These are phyloP conservation scores for Poecilia velifera DNA, from an alignment of 2,797 vertebrate genomes.

Conservation along the genomic window DNA sequence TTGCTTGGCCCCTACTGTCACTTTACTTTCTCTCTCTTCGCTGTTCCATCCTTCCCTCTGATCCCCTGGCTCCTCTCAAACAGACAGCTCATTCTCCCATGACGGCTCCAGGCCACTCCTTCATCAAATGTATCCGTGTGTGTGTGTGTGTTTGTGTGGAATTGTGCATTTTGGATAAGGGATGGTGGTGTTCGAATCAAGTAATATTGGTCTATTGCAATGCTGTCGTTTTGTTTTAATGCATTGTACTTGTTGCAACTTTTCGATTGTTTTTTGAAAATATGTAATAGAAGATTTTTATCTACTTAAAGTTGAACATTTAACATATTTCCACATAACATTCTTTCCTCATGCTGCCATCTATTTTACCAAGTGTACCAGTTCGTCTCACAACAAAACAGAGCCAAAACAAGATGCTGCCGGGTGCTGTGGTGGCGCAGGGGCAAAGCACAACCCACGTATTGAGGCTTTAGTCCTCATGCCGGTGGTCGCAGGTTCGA, in stretches of 20 bases:
- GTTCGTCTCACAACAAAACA: too few relatives aligned
- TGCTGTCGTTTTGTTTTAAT: neutral
- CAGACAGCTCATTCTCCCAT: slow-evolving; percentile 64
- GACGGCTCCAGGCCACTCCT: slow-evolving; percentile 44
- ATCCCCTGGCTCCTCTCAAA: slow-evolving; percentile 41
- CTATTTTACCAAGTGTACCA: too few relatives aligned
- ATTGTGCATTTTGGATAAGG: neutral
- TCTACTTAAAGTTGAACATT: neutral
- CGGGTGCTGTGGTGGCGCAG: too few relatives aligned
- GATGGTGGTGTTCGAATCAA: neutral
- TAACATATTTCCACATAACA: neutral
- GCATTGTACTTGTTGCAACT: neutral
- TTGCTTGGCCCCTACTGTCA: neutral
- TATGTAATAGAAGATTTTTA: neutral
- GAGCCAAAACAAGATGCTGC: too few relatives aligned
- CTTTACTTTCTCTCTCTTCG: neutral
- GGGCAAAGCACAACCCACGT: too few relatives aligned
- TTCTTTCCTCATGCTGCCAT: too few relatives aligned
- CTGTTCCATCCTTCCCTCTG: slow-evolving; percentile 3
- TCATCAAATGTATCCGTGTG: slow-evolving; percentile 9
- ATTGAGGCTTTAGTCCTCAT: too few relatives aligned
- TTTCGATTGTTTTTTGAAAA: neutral
- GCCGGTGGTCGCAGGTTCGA: too few relatives aligned
- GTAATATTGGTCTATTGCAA: neutral
- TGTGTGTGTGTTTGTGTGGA: neutral